Base-by-base conservation (phyloP, 2,888 invertebrate species). In the Rutpela maculata region DNA sequence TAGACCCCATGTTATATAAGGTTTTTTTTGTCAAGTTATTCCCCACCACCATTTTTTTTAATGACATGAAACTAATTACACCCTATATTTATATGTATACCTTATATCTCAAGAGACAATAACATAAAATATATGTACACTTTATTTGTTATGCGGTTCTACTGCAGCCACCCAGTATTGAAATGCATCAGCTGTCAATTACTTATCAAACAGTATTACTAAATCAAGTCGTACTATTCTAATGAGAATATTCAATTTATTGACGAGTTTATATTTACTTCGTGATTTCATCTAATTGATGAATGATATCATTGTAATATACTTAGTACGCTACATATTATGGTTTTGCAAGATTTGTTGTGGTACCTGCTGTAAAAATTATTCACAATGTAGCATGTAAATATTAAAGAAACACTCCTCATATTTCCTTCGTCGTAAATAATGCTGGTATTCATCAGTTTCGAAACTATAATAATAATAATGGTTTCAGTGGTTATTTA, bases 231-330 rank as follows among this genome's bases (percentile, higher is more conserved):
- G 17, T 22, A 12, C 43, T 63, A 67, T 74, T 66, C 38, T 74
- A 59, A 59, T 67, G 72, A 73, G 35, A 31, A 38, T 11, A 55
- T 57, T 63, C 59, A 19, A 68, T 68, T 68, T 62, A 75, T 63
- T 18, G 22, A 38, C 69, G 57, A 31, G 68, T 68, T 59, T 69
- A 69, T 26, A 26, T 69, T 57, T 57, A 69, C 59, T n/a, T 68
- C 55, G 35, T 43, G 69, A 68, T 68, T 55, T 55, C 74, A 67
- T 74, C 68, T 68, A 62, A 69, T 69, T 69, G 69, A 75, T 75
- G 69, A 75, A 75, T 69, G 74, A 69, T 75, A 68, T 59, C 62
- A 68, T 75, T 75, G 74, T 75, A 56, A 60, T 69, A 31, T 12
- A n/a, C n/a, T n/a, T n/a, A 19, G 26, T 62, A 56, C 62, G 69